Percentiles rank a stretch among this genome's conserved stretches.
phyloP scores from a whole-genome alignment of 1,140 invertebrate species.

The Diabrotica undecimpunctata region DNA sequence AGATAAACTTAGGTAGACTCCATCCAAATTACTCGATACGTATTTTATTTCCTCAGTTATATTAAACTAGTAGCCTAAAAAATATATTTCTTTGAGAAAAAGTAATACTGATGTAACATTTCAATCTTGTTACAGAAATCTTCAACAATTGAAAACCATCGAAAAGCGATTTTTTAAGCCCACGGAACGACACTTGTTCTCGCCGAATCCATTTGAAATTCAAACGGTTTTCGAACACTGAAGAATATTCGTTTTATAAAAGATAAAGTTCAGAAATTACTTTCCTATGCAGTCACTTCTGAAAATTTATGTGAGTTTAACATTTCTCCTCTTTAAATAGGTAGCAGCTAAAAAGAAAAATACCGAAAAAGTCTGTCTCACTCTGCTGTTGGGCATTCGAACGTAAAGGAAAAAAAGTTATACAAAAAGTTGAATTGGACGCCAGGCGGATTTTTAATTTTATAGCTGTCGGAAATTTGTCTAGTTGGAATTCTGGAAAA shows the following conservation, averaged over 20 bases:
- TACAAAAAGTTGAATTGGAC: too few species aligned
- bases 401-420: neutral
- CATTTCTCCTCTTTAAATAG: constrained; percentile 3
- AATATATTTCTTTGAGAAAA: too few species aligned
- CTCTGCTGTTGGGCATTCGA: neutral
- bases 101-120: too few species aligned
- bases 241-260: constrained; percentile 1
- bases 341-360: neutral
- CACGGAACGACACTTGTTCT: neutral
- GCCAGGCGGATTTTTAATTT: too few species aligned
- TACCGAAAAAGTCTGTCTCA: neutral
- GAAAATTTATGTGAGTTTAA: neutral
- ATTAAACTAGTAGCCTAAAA: too few species aligned
- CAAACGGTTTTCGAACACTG: neutral
- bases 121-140: too few species aligned
- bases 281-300: neutral
- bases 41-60: too few species aligned
- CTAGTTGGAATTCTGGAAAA: too few species aligned
- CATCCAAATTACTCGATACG: too few species aligned
- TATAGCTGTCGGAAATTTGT: too few species aligned
- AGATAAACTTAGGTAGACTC: too few species aligned
- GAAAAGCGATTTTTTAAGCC: neutral
- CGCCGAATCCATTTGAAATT: neutral
- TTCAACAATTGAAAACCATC: neutral
- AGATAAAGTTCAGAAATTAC: constrained; percentile 2